Evolutionary conservation across 2,888 invertebrate genomes (phyloP).

Genomic region (Cepaea hortensis): DNA sequence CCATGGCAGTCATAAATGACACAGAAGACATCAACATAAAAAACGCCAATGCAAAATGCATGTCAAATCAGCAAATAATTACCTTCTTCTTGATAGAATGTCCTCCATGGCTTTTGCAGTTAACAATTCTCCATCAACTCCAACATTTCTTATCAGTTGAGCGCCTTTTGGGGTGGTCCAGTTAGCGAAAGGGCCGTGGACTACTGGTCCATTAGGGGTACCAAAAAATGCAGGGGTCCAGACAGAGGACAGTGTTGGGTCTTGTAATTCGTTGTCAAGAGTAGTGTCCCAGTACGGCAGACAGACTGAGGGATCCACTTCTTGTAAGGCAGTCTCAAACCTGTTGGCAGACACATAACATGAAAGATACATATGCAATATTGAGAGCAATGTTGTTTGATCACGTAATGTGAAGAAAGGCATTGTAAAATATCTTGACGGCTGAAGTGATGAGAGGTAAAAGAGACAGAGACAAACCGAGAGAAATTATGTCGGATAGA

Average conservation of each 20-base stretch:
- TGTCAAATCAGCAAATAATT: background rate
- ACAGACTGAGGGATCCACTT: slow-evolving; percentile 62
- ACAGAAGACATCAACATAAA: no score
- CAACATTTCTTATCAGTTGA: slow-evolving; percentile 63
- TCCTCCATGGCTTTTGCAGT: slow-evolving; percentile 55
- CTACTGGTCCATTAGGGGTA: slow-evolving; percentile 62
- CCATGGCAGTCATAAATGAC: no score
- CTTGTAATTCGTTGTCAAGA: slow-evolving; percentile 59
- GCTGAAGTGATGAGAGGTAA: no score
- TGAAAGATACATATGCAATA: background rate
- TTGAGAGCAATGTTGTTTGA: no score
- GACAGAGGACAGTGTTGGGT: slow-evolving; percentile 60
- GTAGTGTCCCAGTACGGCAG: slow-evolving; percentile 70
- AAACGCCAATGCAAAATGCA: no score
- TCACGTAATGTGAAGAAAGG: no score
- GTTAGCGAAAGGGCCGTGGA: slow-evolving; percentile 64
- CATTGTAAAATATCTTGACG: no score
- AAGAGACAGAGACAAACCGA: no score
- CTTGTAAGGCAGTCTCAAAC: slow-evolving; percentile 68
- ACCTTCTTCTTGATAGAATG: slow-evolving; percentile 54
- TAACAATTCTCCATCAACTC: slow-evolving; percentile 61
- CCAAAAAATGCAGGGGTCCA: slow-evolving; percentile 65
- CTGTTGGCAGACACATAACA: slow-evolving; percentile 49
- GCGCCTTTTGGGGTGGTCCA: slow-evolving; percentile 61
- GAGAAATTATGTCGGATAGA: no score